Base-by-base conservation (phyloP, 1,140 invertebrate species). In the Caenorhabditis briggsae region DNA sequence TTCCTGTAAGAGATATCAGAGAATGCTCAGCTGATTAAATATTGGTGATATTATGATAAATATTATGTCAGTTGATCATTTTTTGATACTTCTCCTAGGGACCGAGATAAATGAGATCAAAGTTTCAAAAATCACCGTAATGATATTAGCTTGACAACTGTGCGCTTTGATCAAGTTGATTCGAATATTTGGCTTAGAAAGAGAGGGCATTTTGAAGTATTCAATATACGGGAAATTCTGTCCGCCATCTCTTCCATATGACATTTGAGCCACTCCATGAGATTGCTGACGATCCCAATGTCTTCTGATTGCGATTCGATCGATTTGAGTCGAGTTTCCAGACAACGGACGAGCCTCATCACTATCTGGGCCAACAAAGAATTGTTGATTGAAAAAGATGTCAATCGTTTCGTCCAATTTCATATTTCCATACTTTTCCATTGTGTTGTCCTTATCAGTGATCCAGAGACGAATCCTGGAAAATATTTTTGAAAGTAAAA, bases 361-460 rank as follows among this genome's bases (percentile, higher is more conserved):
- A 50, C 70, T 78, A n/a, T 78, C 70, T 3, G 70, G 70, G 1
- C 70, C 70, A 33, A 78, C 70, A 18, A 50, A 20, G 20, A 78
- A 50, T 53, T 78, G 70, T 23, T 78, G 70, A 53, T 78, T 46
- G n/a, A 78, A 78, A 14, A 78, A 78, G n/a, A 78, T 20, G 18
- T 78, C 70, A 41, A 78, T 78, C 3, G 70, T 53, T 50, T 78
- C 70, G 1, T 2, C 2, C 8, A 50, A 20, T 78, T 23, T 50
- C 65, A 43, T 43, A 9, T 9, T 43, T 2, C n/a, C n/a, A 16
- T 78, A 78, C 7, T 48, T 5, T 11, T 78, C 18, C 43, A 48
- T 41, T 12, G 5, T 3, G 5, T 23, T 53, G 18, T 2, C 46
- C 8, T 2, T 11, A 11, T 50, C 11, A 5, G 70, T n/a, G 9